Evolutionary conservation across 2,113 vertebrate genomes (phyloP).

Genomic region (Spheniscus mendiculus): DNA sequence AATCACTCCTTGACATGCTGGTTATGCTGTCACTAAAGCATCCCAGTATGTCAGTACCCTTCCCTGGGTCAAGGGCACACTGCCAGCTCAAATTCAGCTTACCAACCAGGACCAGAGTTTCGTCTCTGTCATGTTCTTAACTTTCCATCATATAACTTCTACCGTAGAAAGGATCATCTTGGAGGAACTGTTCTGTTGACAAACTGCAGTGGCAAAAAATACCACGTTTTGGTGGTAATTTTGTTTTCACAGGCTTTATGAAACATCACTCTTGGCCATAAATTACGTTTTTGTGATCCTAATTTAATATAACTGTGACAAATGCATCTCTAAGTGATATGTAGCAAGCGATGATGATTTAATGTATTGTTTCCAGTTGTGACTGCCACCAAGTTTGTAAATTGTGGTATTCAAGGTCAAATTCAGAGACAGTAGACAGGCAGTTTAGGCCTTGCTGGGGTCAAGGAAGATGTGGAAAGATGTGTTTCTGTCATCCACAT

Average conservation of each 20-base stretch:
- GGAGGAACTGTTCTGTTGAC: neutral
- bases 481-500: neutral
- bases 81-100: neutral
- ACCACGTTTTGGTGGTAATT: neutral
- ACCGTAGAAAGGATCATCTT: neutral
- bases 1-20: neutral
- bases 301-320: neutral
- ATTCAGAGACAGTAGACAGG: neutral
- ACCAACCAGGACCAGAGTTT: neutral
- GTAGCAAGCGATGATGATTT: neutral
- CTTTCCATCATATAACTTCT: neutral
- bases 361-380: neutral
- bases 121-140: neutral
- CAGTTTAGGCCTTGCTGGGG: neutral
- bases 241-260: neutral
- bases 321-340: neutral
- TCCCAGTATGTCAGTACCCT: neutral
- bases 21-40: neutral
- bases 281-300: neutral
- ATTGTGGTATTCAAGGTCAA: neutral
- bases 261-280: neutral
- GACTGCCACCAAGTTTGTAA: neutral
- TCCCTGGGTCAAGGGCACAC: neutral
- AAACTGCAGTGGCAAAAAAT: neutral
- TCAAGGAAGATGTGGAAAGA: neutral